Evolutionary conservation across 2,888 invertebrate species (phyloP).

Genomic region (Cancer borealis): DNA sequence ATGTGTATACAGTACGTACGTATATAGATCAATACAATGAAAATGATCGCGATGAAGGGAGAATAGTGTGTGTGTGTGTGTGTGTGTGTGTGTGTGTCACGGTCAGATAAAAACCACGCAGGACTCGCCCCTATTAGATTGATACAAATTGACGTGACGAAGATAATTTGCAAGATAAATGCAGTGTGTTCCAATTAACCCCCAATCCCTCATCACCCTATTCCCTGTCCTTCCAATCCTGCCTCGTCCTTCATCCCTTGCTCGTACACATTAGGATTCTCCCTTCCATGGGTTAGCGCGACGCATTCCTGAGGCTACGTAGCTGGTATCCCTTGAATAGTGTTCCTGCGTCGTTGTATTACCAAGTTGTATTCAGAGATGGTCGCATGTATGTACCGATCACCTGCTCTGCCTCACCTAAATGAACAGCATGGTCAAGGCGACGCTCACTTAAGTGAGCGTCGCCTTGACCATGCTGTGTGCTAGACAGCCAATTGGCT

Average conservation of each 20-base stretch:
- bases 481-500: too few relatives aligned
- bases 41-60: neutral
- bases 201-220: neutral
- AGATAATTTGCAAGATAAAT: too few relatives aligned
- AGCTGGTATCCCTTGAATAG: too few relatives aligned
- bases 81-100: slow-evolving; percentile 28
- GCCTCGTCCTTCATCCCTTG: neutral
- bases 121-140: neutral
- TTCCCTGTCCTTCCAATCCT: neutral
- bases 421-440: too few relatives aligned
- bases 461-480: too few relatives aligned
- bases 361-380: too few relatives aligned
- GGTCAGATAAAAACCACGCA: neutral
- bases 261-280: neutral
- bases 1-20: neutral
- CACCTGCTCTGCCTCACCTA: too few relatives aligned
- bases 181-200: neutral
- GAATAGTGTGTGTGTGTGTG: neutral
- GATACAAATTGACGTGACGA: neutral
- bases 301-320: neutral
- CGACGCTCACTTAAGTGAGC: too few relatives aligned
- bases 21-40: neutral
- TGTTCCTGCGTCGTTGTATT: too few relatives aligned
- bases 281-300: too few relatives aligned
- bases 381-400: too few relatives aligned